Percentiles rank a stretch among this genome's conserved stretches.
phyloP scores from a whole-genome alignment of 2,797 vertebrate species.

The Chelmon rostratus region DNA sequence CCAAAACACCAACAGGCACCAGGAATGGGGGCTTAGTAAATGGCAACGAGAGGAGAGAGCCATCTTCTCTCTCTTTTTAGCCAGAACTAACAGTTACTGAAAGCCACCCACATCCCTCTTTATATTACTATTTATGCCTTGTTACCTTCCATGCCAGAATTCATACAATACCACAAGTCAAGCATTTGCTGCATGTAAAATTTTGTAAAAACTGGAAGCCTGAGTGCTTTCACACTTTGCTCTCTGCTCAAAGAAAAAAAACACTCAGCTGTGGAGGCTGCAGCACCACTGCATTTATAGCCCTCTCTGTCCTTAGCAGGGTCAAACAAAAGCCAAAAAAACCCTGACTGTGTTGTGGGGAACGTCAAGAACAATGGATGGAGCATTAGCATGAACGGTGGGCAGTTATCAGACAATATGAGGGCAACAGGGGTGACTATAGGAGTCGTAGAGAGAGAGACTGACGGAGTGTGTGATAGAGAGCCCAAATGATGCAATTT shows the following conservation, averaged over 20 bases:
- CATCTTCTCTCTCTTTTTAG: conserved; percentile 58
- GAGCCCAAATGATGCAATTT: conserved; percentile 46
- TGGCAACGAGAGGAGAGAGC: conserved; percentile 33
- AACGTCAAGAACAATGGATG: conserved; percentile 29
- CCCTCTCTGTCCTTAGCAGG: conserved; percentile 23
- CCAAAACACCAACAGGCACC: conserved; percentile 63
- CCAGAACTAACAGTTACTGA: conserved; percentile 57
- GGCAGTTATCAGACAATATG: conserved; percentile 57
- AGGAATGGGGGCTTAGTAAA: conserved; percentile 50
- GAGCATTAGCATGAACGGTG: conserved; percentile 36
- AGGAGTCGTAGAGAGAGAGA: conserved; percentile 22
- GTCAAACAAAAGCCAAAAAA: conserved; percentile 37
- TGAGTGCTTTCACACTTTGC: conserved; percentile 37
- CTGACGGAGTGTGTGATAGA: conserved; percentile 10
- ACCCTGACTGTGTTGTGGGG: conserved; percentile 2
- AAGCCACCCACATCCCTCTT: conserved; percentile 57
- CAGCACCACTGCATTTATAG: conserved; percentile 34
- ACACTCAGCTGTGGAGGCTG: conserved; percentile 27
- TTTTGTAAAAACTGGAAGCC: conserved; percentile 8
- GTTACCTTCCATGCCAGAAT: conserved; percentile 28
- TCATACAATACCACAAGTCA: conserved; percentile 34
- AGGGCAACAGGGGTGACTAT: conserved; percentile 37
- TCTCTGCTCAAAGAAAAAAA: conserved; percentile 19
- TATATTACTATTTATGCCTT: conserved; percentile 48
- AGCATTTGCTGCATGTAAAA: conserved; percentile 31